Evolutionary conservation across 1,140 invertebrate genomes (phyloP), one percentile per base, ranked within the genome.

Genomic region (Campoletis sonorensis): DNA sequence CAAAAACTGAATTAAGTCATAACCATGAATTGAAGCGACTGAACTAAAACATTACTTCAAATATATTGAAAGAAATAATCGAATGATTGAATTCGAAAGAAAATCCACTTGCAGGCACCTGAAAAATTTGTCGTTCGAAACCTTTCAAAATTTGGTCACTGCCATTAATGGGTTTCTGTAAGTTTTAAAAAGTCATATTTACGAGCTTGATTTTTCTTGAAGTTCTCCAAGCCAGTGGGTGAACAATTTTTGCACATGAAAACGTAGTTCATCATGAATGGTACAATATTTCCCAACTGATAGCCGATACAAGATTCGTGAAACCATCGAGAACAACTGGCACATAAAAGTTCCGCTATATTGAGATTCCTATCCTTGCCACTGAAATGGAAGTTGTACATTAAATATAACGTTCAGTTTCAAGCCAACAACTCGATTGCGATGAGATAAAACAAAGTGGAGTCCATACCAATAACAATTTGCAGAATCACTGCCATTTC

Each of bases 241-340:
- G 97, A 98, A 91, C 98, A 99, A 85, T 97, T 98, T 91, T 99
- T 99, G 90, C 98, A 99, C 80, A 97, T 94, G 90, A 99, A 99
- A 81, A 98, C 93, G 91, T 99, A 99, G 90, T 98, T 99, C 84
- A 97, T 96, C 94, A 99, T 97, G 88, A 99, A 99, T 0, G 98
- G 98, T 40, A 99, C 95, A 67, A 98, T 90, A 91, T 98, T 98
- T 40, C 97, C 97, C 26, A 98, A 88, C 87, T 98, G 96, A 92
- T 97, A 97, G 18, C 96, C 95, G 79, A 98, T 97, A 86, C 98
- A 99, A 2, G 96, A 96, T 90, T 98, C 97, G 88, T 99, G 98
- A 91, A 96, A 98, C 97, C 97, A 99, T 87, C 95, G 94, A 72
- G 94, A 94, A 88, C 98, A 99, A 84, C 95, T 96, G 49, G 96